phyloP scores from a whole-genome alignment of 2,113 vertebrate genomes.

The Coracopsis vasa region DNA sequence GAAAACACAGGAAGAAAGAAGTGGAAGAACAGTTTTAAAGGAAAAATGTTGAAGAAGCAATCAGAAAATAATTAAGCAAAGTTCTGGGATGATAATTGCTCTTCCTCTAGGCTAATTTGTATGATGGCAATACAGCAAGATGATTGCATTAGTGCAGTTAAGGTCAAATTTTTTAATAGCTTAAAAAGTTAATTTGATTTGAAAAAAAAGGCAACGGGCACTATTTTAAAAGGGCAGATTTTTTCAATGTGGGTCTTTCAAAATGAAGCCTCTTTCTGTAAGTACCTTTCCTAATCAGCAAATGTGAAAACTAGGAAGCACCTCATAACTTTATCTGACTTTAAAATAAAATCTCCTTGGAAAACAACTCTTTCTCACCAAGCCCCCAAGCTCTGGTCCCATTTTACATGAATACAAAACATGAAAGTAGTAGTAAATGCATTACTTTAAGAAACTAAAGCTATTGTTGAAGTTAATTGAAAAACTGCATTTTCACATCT shows the following conservation, averaged over 20 bases:
- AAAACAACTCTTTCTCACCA: neutral
- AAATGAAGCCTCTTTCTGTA: neutral
- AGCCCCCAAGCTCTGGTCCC: neutral
- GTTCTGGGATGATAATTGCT: neutral
- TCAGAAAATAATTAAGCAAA: constrained; percentile 8
- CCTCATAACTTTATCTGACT: neutral
- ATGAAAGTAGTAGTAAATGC: neutral
- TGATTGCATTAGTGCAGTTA: constrained; percentile 30
- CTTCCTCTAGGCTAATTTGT: constrained; percentile 37
- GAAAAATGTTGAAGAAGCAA: constrained; percentile 19
- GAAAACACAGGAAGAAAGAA: neutral
- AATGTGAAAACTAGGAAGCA: neutral
- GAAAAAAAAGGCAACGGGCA: neutral
- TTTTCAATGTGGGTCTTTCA: neutral
- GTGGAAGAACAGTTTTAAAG: neutral
- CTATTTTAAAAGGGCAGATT: neutral
- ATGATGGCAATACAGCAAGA: neutral
- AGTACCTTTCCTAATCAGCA: neutral
- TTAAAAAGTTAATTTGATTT: neutral
- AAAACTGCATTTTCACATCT: neutral
- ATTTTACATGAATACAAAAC: neutral
- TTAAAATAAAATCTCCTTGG: neutral
- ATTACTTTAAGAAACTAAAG: neutral
- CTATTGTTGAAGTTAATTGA: neutral
- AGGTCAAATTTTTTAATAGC: constrained; percentile 41